Evolutionary conservation across 2,113 vertebrate species (phyloP), one percentile per base, ranked within the genome.

Genomic region (Leucosticte australis): DNA sequence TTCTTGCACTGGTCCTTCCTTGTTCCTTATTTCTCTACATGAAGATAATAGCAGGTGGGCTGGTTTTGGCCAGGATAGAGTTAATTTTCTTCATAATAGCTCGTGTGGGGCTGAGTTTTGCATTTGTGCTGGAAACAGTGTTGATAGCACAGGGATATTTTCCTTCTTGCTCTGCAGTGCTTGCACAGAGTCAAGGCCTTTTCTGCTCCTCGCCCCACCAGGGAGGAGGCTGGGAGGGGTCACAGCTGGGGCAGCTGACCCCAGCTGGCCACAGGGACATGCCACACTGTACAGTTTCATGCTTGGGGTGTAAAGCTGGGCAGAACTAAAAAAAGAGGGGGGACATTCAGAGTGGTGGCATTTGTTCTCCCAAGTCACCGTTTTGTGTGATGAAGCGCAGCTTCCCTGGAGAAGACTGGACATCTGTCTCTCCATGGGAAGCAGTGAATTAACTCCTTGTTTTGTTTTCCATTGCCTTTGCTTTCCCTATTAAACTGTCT

Each of bases 371-470:
- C 16, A n/a, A 68, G n/a, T 46, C 62, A 41, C 16, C 30, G 30
- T 26, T 28, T 21, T 0, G 0, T 13, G 6, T 37, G 39, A 53
- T 42, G 26, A 33, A 91, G 13, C 31, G 7, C 13, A 47, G 0
- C 18, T 49, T 55, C n/a, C n/a, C n/a, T 42, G 15, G 21, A 42
- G 15, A 42, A 6, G 22, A 27, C 30, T 62, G 35, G 49, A 37
- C 35, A 55, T 13, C 53, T 74, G 10, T 19, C 22, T 67, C 22
- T 28, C 35, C 13, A 18, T 27, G 27, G 13, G 41, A 42, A 75
- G 23, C 13, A 50, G 27, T 68, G 31, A 39, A 39, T 37, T 12
- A 42, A 33, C 8, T 42, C 31, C 10, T 75, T 56, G 16, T 18
- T 62, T 68, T 37, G 23, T 35, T 75, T 69, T 67, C 15, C n/a